These are phyloP conservation scores for Odiellus spinosus DNA, from an alignment of 2,888 invertebrate genomes.

Conservation along the genomic window DNA sequence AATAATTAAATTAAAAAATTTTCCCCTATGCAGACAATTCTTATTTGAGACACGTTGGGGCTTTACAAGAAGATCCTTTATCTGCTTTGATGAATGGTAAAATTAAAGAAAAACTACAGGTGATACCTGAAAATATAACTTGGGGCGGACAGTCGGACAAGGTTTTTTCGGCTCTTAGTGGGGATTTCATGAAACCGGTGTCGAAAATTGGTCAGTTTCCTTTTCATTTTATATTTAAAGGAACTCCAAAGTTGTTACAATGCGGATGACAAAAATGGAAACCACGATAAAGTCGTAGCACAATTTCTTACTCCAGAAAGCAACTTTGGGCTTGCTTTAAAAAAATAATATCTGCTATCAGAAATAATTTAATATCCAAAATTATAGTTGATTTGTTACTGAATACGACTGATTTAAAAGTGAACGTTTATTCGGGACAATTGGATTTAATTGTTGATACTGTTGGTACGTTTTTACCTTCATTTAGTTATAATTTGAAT, in stretches of 20 bases:
- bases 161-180: conserved; percentile 43
- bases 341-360: too few species aligned
- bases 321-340: too few species aligned
- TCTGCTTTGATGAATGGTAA: conserved; percentile 49
- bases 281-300: too few species aligned
- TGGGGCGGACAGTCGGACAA: conserved; percentile 45
- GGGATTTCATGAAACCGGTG: conserved; percentile 68
- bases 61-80: conserved; percentile 23
- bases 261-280: neutral
- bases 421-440: conserved; percentile 59
- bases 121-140: conserved; percentile 43
- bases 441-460: conserved; percentile 70
- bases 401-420: conserved; percentile 47
- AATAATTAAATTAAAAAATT: too few species aligned
- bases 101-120: conserved; percentile 45
- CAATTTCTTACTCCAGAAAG: too few species aligned
- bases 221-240: conserved; percentile 4
- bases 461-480: conserved; percentile 40
- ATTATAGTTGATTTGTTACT: conserved; percentile 53
- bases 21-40: conserved; percentile 14
- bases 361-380: too few species aligned
- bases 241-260: neutral
- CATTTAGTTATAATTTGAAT: neutral
- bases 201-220: conserved; percentile 41
- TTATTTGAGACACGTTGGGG: conserved; percentile 20